Conservation (phyloP, 35 echinoderm and acorn worm genomes). For the Apostichopus californicus region DNA sequence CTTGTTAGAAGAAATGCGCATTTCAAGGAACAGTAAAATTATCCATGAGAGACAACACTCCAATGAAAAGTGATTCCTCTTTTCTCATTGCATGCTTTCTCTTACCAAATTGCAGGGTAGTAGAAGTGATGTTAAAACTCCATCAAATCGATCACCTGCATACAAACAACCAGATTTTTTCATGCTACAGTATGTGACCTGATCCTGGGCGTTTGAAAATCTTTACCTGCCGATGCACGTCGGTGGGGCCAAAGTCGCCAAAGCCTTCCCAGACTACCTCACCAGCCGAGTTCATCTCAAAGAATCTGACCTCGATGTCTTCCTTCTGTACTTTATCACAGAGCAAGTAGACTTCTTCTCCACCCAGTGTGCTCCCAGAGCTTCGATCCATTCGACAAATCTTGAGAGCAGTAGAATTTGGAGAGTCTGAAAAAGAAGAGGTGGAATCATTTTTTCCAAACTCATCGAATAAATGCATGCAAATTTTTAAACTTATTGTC, state of each 20-base stretch:
- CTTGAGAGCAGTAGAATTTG: conserved; percentile 52
- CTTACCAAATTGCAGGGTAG: too few species aligned
- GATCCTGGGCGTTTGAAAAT: too few species aligned
- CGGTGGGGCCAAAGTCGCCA: conserved; percentile 80
- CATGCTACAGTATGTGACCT: too few species aligned
- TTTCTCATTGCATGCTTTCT: too few species aligned
- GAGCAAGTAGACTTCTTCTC: conserved; percentile 82
- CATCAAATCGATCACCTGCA: too few species aligned
- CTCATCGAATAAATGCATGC: too few species aligned
- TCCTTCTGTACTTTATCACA: conserved; percentile 92
- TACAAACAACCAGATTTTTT: too few species aligned
- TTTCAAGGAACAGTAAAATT: too few species aligned
- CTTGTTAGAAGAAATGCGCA: not conserved
- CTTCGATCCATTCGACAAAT: conserved; percentile 74
- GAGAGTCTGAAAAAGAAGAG: conserved; percentile 42
- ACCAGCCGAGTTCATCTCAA: conserved; percentile 47
- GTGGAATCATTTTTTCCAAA: not conserved
- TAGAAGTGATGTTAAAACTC: too few species aligned
- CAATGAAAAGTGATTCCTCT: too few species aligned
- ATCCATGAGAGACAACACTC: too few species aligned
- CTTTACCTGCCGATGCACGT: conserved; percentile 93
- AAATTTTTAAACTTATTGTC: too few species aligned
- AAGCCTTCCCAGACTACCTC: conserved; percentile 68
- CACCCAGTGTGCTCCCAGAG: conserved; percentile 57
- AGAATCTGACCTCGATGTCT: conserved; percentile 79